A percentile compares a stretch with the other conserved stretches of the same genome.
Conservation (phyloP, 2,113 vertebrate species). For the Gallinago undulata region DNA sequence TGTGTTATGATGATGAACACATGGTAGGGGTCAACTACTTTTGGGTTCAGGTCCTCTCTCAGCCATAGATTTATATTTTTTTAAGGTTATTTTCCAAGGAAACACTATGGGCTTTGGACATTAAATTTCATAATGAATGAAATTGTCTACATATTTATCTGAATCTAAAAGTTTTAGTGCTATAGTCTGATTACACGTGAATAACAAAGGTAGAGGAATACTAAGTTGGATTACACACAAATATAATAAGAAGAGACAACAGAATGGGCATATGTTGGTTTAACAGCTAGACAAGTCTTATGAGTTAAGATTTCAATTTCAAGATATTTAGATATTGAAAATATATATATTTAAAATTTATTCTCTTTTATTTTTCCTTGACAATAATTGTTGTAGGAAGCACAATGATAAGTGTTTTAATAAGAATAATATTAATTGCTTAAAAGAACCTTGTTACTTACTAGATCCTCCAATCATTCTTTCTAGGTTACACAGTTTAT, state of each 20-base stretch:
- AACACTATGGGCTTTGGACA: not conserved
- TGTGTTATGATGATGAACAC: not conserved
- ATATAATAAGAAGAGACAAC: not conserved
- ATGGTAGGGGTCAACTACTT: not conserved
- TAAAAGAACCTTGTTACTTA: not conserved
- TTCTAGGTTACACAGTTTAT: constrained; percentile 1
- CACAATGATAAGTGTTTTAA: constrained; percentile 1
- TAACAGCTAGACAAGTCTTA: not conserved
- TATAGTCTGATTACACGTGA: not conserved
- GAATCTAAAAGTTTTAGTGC: not conserved
- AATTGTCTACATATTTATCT: not conserved
- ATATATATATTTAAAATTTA: not conserved
- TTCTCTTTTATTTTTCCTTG: constrained; percentile 15
- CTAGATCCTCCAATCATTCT: not conserved
- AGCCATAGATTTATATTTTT: not conserved
- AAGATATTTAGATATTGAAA: constrained; percentile 36
- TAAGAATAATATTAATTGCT: constrained; percentile 43
- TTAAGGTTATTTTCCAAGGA: not conserved
- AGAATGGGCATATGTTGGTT: not conserved
- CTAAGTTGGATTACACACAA: not conserved
- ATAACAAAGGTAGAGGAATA: not conserved
- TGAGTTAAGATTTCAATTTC: constrained; percentile 52
- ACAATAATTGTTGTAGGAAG: constrained; percentile 11
- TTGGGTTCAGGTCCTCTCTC: not conserved
- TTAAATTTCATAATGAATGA: not conserved